A percentile compares a stretch with the other conserved stretches of the same genome.
These are phyloP conservation scores for Orthosia incerta DNA, from an alignment of 2,888 invertebrate genomes.

Conservation along the genomic window DNA sequence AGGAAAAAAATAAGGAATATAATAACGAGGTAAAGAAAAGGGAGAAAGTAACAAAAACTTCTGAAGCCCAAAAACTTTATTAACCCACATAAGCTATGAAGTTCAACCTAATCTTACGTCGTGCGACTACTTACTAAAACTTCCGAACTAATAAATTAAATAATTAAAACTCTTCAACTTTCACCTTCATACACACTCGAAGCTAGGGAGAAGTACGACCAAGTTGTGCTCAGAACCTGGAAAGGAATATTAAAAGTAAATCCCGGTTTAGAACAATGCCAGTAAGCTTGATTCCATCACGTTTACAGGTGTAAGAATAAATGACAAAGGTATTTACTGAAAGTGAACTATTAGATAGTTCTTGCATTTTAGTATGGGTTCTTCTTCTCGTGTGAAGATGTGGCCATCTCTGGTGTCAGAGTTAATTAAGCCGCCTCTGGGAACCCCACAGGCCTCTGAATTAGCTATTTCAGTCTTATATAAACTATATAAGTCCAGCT, in stretches of 20 bases:
- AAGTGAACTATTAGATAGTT: not conserved
- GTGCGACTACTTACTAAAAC: slow-evolving; percentile 14
- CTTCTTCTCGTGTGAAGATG: no score
- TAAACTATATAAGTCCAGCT: no score
- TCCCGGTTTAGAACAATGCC: not conserved
- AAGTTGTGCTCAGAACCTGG: slow-evolving; percentile 80
- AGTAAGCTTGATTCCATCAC: not conserved
- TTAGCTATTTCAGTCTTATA: no score
- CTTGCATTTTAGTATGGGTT: no score
- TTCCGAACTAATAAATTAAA: slow-evolving; percentile 48
- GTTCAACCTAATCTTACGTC: slow-evolving; percentile 6
- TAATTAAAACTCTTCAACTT: slow-evolving; percentile 51
- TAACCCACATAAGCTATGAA: not conserved
- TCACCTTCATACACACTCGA: slow-evolving; percentile 63
- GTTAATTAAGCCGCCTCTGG: no score
- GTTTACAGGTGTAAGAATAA: not conserved
- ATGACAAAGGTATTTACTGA: not conserved
- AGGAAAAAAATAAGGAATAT: not conserved
- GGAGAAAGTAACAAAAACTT: not conserved
- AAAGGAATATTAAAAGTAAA: slow-evolving; percentile 55
- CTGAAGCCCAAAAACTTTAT: not conserved
- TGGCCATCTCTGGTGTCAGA: no score
- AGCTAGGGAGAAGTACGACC: slow-evolving; percentile 79
- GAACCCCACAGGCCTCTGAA: no score
- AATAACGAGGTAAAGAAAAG: not conserved